Conservation (phyloP, 1,140 invertebrate species). For the Drosophila seguyi region DNA sequence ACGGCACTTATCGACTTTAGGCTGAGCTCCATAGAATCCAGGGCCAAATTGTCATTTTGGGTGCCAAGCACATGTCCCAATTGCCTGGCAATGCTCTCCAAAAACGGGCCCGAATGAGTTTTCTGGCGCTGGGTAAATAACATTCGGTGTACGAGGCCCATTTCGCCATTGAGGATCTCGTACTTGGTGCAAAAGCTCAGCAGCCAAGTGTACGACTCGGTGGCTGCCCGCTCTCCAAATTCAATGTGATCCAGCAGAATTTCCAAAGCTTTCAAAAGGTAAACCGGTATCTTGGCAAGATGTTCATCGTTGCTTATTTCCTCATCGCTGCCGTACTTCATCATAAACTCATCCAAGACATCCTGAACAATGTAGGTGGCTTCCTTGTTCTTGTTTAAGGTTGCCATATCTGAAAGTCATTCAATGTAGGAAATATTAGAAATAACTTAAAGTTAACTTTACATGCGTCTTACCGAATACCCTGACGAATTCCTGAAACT, state of each 20-base stretch:
- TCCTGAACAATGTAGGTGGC: constrained; percentile 57
- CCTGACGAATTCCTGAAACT: constrained; percentile 85
- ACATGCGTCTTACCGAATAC: constrained; percentile 79
- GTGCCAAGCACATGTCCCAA: constrained; percentile 59
- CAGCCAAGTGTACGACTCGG: constrained; percentile 75
- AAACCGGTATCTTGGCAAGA: constrained; percentile 44
- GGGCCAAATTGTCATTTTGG: constrained; percentile 42
- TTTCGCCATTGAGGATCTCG: constrained; percentile 54
- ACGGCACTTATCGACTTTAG: constrained; percentile 62
- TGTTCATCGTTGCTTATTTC: constrained; percentile 45
- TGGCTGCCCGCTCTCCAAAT: constrained; percentile 51
- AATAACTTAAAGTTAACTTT: no score
- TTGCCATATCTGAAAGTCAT: constrained; percentile 56
- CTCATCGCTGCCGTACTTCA: constrained; percentile 46
- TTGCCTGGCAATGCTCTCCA: constrained; percentile 66
- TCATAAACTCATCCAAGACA: constrained; percentile 67
- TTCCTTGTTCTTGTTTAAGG: constrained; percentile 52
- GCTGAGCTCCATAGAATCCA: constrained; percentile 29
- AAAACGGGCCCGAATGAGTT: constrained; percentile 75
- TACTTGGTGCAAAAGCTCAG: constrained; percentile 69
- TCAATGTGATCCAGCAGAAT: constrained; percentile 71
- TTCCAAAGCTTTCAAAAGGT: constrained; percentile 68
- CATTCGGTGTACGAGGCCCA: constrained; percentile 70
- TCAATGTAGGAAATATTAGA: neutral
- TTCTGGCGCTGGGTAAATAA: constrained; percentile 77